Percentiles rank a stretch among this genome's conserved stretches.
Conservation (phyloP, 2,113 vertebrate species). For the Actinemys pallida region DNA sequence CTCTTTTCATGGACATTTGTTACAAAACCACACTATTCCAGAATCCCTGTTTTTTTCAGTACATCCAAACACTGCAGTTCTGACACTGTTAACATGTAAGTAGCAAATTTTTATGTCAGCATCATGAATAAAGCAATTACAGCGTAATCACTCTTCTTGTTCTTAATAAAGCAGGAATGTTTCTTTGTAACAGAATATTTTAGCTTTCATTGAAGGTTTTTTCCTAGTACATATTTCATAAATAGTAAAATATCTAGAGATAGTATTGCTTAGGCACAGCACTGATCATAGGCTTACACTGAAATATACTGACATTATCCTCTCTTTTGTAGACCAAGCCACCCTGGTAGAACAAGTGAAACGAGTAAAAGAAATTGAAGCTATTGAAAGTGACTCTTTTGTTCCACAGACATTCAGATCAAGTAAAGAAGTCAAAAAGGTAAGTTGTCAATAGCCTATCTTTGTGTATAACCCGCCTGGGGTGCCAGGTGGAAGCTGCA, state of each 20-base stretch:
- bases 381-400: slow-evolving; percentile 97
- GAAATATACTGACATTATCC: slow-evolving; percentile 25
- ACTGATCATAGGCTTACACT: neutral
- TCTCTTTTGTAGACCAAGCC: slow-evolving; percentile 84
- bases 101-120: neutral
- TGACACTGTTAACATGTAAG: neutral
- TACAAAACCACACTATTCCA: neutral
- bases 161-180: neutral
- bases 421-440: slow-evolving; percentile 92
- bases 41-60: neutral
- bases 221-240: neutral
- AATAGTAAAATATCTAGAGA: slow-evolving; percentile 24
- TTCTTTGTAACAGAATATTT: neutral
- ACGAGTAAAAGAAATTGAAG: slow-evolving; percentile 96
- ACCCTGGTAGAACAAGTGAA: slow-evolving; percentile 94
- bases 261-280: neutral
- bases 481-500: neutral
- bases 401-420: slow-evolving; percentile 96
- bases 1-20: neutral
- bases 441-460: slow-evolving; percentile 72
- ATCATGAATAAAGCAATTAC: fast-evolving
- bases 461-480: slow-evolving; percentile 24
- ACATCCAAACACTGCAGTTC: neutral
- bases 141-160: neutral
- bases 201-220: neutral